phyloP scores from a whole-genome alignment of 1,140 invertebrate genomes.

The Meloidogyne hapla region DNA sequence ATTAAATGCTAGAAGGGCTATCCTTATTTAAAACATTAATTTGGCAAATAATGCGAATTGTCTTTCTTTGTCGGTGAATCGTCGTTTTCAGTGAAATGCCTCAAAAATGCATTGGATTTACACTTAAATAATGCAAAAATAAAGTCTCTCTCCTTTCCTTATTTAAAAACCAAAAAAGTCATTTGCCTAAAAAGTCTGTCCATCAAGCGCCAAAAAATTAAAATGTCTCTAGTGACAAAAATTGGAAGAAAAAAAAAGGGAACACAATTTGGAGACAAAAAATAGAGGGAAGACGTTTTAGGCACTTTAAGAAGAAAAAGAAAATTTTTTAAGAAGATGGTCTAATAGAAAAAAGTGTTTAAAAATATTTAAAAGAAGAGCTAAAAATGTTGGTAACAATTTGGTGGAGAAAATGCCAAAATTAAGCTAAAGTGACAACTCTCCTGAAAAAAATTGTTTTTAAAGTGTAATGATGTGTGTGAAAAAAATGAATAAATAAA shows the following conservation, averaged over 20 bases:
- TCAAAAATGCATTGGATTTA: too few relatives aligned
- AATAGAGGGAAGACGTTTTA: background rate
- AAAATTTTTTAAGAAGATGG: background rate
- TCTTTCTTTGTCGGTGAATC: too few relatives aligned
- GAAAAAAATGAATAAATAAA: too few relatives aligned
- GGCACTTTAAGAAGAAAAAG: background rate
- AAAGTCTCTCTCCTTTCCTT: background rate
- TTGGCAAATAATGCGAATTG: too few relatives aligned
- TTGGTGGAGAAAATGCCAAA: background rate
- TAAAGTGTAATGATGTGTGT: too few relatives aligned
- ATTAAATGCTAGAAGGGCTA: too few relatives aligned
- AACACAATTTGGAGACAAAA: background rate
- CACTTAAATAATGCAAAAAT: background rate
- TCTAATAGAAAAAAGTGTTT: background rate
- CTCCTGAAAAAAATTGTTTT: too few relatives aligned
- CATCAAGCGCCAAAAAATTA: constrained; percentile 1
- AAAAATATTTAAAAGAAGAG: constrained; percentile 6
- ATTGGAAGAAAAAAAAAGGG: background rate
- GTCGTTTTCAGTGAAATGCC: too few relatives aligned
- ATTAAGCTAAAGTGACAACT: too few relatives aligned
- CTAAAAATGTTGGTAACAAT: background rate
- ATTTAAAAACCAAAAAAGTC: background rate
- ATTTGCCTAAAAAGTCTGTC: background rate
- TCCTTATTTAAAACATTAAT: too few relatives aligned
- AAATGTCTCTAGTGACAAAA: background rate